Base-by-base conservation (phyloP, 2,113 vertebrate genomes). In the Athene cunicularia region DNA sequence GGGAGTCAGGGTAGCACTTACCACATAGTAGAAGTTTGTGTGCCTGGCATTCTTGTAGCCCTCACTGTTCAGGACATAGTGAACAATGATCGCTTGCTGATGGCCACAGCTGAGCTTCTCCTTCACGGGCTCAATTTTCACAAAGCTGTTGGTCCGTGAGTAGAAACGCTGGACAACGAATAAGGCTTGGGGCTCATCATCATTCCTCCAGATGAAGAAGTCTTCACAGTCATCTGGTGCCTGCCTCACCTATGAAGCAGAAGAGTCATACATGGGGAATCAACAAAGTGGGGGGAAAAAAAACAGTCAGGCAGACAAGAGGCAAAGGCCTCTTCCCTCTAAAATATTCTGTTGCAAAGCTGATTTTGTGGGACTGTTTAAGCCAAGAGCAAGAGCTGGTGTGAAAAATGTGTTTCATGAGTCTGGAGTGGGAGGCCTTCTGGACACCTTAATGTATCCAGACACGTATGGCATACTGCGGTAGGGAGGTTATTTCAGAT, bases 71-170 rank as follows among this genome's bases (percentile, higher is more conserved):
- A 98, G 84, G 39, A 95, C 82, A 32, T 98, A 98, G 23, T 93
- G 80, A 30, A 97, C 50, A 0, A 86, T 95, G 60, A 98, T 50
- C 0, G 2, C 56, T 68, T 9, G 76, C 60, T 95, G 71, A 37
- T 98, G 94, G 43, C 92, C 91, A 60, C 98, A 98, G 18, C 56
- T 94, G 87, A 98, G 95, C 45, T 93, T 41, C 86, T 96, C 91
- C 21, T 20, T 19, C 55, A 97, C 91, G 4, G 89, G 95, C 41
- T 96, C 67, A 1, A 98, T 96, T 88, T 96, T 97, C 70, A 98
- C 50, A 87, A 98, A 98, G 82, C 98, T 98, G 59, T 62, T 96
- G 14, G 97, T 97, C 14, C 55, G 18, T 12, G 98, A 98, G 94
- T 98, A 98, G 81, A 98, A 98, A 58, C 98, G 97, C 3, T 4